A percentile compares a stretch with the other conserved stretches of the same genome.
phyloP scores from a whole-genome alignment of 2,797 vertebrate species.

The Serranus cabrilla region DNA sequence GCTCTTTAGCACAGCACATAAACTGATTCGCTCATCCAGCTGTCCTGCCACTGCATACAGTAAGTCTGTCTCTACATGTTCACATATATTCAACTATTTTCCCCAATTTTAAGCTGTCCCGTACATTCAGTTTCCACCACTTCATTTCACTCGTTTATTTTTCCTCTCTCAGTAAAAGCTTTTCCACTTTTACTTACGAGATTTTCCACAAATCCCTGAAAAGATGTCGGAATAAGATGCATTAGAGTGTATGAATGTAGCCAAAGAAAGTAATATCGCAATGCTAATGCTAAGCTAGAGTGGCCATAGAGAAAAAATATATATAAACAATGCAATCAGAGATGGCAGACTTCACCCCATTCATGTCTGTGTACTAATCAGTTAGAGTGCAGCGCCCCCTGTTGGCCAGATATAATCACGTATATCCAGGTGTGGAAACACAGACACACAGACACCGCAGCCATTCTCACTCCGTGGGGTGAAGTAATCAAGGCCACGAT shows the following conservation, averaged over 20 bases:
- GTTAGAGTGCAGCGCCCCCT: too few species aligned
- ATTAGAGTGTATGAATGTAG: background rate
- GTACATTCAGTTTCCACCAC: background rate
- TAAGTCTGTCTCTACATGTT: background rate
- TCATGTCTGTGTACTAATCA: too few species aligned
- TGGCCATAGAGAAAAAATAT: too few species aligned
- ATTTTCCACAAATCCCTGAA: background rate
- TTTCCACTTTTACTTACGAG: constrained; percentile 2
- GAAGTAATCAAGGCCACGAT: too few species aligned
- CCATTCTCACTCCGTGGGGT: too few species aligned
- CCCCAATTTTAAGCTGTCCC: background rate
- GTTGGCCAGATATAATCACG: too few species aligned
- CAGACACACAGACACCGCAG: too few species aligned
- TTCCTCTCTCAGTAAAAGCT: background rate
- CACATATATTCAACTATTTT: background rate
- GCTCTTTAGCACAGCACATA: constrained; percentile 16
- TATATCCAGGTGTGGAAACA: too few species aligned
- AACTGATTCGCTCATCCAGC: constrained; percentile 5
- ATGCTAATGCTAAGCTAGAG: too few species aligned
- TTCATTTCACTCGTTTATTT: background rate
- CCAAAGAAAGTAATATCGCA: constrained; percentile 3
- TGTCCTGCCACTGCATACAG: background rate
- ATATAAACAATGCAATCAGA: too few species aligned
- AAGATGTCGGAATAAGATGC: background rate
- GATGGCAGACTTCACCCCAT: too few species aligned